Evolutionary conservation across 2,113 vertebrate genomes (phyloP), one percentile per base, ranked within the genome.

Genomic region (Pantherophis guttatus): DNA sequence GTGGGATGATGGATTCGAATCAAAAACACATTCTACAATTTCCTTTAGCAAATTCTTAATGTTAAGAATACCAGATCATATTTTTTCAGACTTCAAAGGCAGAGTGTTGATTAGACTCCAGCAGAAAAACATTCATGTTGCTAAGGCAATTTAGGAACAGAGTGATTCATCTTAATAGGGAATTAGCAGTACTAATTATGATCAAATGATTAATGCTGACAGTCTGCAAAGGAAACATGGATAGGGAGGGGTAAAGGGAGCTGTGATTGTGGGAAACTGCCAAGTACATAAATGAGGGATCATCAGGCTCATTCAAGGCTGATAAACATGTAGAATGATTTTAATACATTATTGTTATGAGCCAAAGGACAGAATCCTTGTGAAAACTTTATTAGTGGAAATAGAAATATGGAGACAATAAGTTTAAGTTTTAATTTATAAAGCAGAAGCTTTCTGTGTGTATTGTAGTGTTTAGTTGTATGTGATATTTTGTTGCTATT

Each of bases 181-280:
- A 93, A 94, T 95, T 93, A 93, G 70, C 89, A 58, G 87, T 57
- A 90, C 52, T 70, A 89, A 50, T 91, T 93, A 86, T 33, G 92
- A 93, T 93, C 48, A 93, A 94, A 55, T 65, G 52, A 95, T 93
- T 91, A 95, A 90, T 7, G 87, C 29, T 95, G 92, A 39, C 92
- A 93, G 70, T 91, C 19, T 91, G 70, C 54, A 86, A 13, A 90
- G 52, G 50, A 87, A n/a, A 48, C 65, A 1, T 19, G 15, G 59
- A 57, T 81, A 39, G 17, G 75, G 8, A 39, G 75, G 33, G 15
- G 15, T 81, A 81, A 81, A 81, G 75, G 33, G 75, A 81, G 33
- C 17, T 44, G 75, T 39, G 33, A 21, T 81, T 81, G 75, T 81
- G 33, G 75, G 33, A 81, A 81, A 44, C 8, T 88, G 65, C 17